Conservation (phyloP, 2,797 vertebrate genomes). For the Triplophysa yarkandensis region DNA sequence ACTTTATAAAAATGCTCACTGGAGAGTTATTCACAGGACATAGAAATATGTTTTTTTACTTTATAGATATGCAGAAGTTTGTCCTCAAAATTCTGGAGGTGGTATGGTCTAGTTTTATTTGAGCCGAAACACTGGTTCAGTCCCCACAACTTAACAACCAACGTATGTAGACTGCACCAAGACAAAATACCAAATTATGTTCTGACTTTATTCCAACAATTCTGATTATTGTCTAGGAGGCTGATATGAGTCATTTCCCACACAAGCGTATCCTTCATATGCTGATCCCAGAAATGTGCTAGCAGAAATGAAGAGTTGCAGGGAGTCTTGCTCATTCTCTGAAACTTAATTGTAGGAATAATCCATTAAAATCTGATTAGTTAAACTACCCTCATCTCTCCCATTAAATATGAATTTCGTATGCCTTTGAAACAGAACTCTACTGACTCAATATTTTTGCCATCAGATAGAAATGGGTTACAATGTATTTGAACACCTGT, state of each 20-base stretch:
- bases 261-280: not conserved
- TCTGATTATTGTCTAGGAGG: not conserved
- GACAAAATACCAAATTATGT: not conserved
- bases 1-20: not conserved
- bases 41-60: not conserved
- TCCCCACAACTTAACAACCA: not conserved
- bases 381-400: conserved; percentile 18
- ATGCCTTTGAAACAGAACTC: conserved; percentile 23
- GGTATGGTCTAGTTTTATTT: not conserved
- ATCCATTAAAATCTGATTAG: conserved; percentile 38
- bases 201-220: not conserved
- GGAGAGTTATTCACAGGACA: too few relatives aligned
- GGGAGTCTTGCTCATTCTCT: conserved; percentile 3
- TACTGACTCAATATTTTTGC: conserved; percentile 24
- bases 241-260: conserved; percentile 9
- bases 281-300: not conserved
- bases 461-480: conserved; percentile 1
- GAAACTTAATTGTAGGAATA: not conserved
- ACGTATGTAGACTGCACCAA: not conserved
- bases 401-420: conserved; percentile 17
- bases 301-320: not conserved
- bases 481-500: not conserved
- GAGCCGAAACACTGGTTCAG: not conserved
- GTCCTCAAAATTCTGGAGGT: not conserved
- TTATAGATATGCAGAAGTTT: not conserved